Evolutionary conservation across 2,797 vertebrate genomes (phyloP).

Genomic region (Fundulus diaphanus): DNA sequence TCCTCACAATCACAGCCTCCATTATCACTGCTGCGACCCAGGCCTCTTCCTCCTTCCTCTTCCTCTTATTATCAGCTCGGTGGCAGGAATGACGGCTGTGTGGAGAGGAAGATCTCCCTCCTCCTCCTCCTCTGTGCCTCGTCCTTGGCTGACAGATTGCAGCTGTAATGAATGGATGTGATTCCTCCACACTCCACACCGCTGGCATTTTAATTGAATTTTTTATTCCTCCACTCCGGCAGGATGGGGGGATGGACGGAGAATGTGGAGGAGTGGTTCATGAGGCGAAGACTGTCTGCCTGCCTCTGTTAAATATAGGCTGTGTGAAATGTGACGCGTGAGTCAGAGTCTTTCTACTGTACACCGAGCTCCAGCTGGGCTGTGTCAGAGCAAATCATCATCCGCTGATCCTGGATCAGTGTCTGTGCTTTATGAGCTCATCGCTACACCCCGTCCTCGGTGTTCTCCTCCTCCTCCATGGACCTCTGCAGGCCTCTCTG

Average conservation of each 20-base stretch:
- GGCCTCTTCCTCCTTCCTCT: constrained; percentile 38
- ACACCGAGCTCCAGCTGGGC: not conserved
- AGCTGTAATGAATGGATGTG: constrained; percentile 60
- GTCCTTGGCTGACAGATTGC: constrained; percentile 48
- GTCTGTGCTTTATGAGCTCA: not conserved
- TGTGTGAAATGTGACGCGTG: constrained; percentile 15
- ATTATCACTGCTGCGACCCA: constrained; percentile 53
- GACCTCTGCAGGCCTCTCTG: not conserved
- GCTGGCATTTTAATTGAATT: constrained; percentile 64
- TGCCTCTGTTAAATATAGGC: constrained; percentile 28
- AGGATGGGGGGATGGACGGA: constrained; percentile 26
- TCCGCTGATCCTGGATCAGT: constrained; percentile 6
- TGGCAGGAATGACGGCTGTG: constrained; percentile 11
- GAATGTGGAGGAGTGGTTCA: constrained; percentile 15
- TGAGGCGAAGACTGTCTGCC: not conserved
- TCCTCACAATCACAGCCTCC: constrained; percentile 61
- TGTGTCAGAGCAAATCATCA: constrained; percentile 8
- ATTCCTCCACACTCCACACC: constrained; percentile 42
- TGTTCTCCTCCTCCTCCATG: not conserved
- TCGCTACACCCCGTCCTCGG: too few species aligned
- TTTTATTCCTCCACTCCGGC: constrained; percentile 56
- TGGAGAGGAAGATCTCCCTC: constrained; percentile 3
- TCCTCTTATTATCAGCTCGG: constrained; percentile 24
- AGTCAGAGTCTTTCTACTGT: constrained; percentile 16
- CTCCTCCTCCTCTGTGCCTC: not conserved